phyloP scores from a whole-genome alignment of 1,140 invertebrate species.

The Drosophila albomicans region DNA sequence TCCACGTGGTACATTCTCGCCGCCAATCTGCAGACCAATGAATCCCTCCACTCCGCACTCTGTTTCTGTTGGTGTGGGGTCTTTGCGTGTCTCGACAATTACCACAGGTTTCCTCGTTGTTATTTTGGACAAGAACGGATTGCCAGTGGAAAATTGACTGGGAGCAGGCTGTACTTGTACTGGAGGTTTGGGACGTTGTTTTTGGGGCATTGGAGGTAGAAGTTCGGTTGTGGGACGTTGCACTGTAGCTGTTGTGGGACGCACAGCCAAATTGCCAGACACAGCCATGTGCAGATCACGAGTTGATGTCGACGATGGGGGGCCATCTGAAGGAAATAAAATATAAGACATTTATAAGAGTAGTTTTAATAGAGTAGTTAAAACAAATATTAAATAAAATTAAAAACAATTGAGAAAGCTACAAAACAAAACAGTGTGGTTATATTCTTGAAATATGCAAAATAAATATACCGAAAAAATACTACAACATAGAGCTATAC shows the following conservation, averaged over 20 bases:
- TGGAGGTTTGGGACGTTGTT: too few species aligned
- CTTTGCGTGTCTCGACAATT: background rate
- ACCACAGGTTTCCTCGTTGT: background rate
- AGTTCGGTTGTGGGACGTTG: too few species aligned
- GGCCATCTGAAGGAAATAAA: slow-evolving; percentile 23
- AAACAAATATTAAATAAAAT: too few species aligned
- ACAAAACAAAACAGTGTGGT: too few species aligned
- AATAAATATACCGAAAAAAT: too few species aligned
- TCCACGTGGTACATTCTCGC: slow-evolving; percentile 86
- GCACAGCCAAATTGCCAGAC: background rate
- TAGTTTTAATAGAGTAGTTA: background rate
- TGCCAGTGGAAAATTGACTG: slow-evolving; percentile 3
- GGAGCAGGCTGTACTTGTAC: background rate
- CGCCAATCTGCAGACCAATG: slow-evolving; percentile 85
- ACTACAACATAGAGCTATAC: too few species aligned
- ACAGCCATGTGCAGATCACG: slow-evolving; percentile 40
- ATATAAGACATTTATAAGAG: background rate
- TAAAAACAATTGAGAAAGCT: too few species aligned
- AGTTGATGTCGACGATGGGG: slow-evolving; percentile 53
- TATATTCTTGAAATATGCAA: too few species aligned
- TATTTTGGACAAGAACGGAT: slow-evolving; percentile 42
- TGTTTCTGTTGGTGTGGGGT: background rate
- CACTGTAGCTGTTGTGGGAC: too few species aligned
- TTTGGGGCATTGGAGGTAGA: too few species aligned
- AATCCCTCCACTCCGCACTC: slow-evolving; percentile 64